A percentile compares a stretch with the other conserved stretches of the same genome.
phyloP scores from a whole-genome alignment of 2,888 invertebrate species.

The Ormyrus nitidulus region DNA sequence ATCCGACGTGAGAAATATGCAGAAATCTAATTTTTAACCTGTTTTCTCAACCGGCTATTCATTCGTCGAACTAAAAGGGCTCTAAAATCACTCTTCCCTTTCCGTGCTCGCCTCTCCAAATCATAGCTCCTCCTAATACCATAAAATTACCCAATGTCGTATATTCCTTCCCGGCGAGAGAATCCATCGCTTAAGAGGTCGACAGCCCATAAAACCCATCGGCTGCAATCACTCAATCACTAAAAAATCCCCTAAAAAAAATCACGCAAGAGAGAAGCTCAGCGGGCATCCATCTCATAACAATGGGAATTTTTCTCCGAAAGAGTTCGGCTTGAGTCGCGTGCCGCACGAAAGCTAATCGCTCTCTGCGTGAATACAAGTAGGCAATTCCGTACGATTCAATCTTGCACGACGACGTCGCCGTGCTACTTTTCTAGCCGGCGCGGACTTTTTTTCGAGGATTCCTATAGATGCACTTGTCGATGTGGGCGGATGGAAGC shows the following conservation, averaged over 20 bases:
- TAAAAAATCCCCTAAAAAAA: not conserved
- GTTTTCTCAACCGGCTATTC: too few relatives aligned
- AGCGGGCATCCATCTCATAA: conserved; percentile 11
- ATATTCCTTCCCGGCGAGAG: too few relatives aligned
- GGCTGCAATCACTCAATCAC: conserved; percentile 35
- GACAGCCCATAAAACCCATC: not conserved
- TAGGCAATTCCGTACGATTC: conserved; percentile 24
- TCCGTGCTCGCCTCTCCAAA: too few relatives aligned
- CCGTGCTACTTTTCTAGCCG: not conserved
- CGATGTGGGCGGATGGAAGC: too few relatives aligned
- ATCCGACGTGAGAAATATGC: too few relatives aligned
- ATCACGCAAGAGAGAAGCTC: not conserved
- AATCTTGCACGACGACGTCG: conserved; percentile 16
- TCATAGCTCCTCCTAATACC: too few relatives aligned
- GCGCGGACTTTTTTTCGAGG: too few relatives aligned
- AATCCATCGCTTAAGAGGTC: not conserved
- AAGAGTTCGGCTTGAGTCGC: conserved; percentile 29
- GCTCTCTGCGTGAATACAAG: conserved; percentile 9
- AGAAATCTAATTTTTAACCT: too few relatives aligned
- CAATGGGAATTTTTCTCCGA: conserved; percentile 24
- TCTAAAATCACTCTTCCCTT: too few relatives aligned
- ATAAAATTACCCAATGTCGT: too few relatives aligned
- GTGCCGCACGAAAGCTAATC: conserved; percentile 45
- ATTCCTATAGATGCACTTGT: too few relatives aligned
- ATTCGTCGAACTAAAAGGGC: too few relatives aligned